A percentile compares a stretch with the other conserved stretches of the same genome.
These are phyloP conservation scores for Himalopsyche anomala DNA, from an alignment of 2,888 invertebrate species.

Conservation along the genomic window DNA sequence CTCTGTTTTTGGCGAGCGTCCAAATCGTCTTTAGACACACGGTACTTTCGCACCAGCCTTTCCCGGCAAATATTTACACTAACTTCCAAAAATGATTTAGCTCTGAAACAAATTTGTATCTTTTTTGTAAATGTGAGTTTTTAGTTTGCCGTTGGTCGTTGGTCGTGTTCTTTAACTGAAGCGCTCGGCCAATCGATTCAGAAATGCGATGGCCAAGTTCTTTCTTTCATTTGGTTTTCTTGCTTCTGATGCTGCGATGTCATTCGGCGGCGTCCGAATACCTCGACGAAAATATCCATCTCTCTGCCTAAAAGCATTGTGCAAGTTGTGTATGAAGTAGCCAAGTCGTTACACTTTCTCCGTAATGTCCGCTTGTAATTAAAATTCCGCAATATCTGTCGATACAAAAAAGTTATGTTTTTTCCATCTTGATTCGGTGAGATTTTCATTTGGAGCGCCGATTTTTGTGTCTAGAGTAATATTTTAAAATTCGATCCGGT, in stretches of 20 bases:
- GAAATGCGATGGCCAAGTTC: background rate
- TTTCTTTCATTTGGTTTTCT: background rate
- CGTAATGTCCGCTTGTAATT: conserved; percentile 59
- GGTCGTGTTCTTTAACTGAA: background rate
- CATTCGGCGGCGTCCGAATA: background rate
- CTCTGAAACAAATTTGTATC: no score
- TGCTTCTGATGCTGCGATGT: conserved; percentile 11
- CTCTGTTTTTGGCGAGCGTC: background rate
- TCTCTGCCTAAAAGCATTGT: conserved; percentile 58
- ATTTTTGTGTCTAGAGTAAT: background rate
- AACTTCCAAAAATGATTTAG: no score
- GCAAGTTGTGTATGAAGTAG: conserved; percentile 56
- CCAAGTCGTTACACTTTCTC: conserved; percentile 64
- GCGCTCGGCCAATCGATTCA: background rate
- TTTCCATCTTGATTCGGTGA: conserved; percentile 31
- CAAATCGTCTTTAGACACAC: background rate
- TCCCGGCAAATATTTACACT: conserved; percentile 2
- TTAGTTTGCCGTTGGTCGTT: no score
- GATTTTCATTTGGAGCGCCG: background rate
- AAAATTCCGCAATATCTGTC: conserved; percentile 62
- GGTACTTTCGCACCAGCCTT: background rate
- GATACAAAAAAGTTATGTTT: conserved; percentile 51
- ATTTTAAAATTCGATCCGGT: conserved; percentile 4
- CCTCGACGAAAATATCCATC: conserved; percentile 59
- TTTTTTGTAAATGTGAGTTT: no score